Percentiles rank a stretch among this genome's conserved stretches.
Evolutionary conservation across 2,888 invertebrate genomes (phyloP).

Genomic region (Caenorhabditis angaria): DNA sequence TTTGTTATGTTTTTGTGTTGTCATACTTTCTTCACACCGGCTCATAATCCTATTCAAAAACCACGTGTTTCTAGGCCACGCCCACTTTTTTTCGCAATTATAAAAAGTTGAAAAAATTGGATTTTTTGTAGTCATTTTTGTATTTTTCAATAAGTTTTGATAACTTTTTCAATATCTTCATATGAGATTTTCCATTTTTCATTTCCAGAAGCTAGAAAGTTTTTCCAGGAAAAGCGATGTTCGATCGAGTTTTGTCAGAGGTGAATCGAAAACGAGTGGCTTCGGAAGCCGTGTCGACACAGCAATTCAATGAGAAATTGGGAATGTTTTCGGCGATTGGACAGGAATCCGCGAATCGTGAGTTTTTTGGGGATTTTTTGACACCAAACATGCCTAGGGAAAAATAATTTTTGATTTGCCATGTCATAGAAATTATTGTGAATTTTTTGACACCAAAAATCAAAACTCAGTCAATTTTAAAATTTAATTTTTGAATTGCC

Average conservation of each 20-base stretch:
- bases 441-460: no score
- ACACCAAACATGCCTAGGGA: neutral
- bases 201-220: slow-evolving; percentile 8
- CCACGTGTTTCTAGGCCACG: neutral
- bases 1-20: no score
- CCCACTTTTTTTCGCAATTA: neutral
- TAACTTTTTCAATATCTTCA: slow-evolving; percentile 9
- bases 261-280: slow-evolving; percentile 44
- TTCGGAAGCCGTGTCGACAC: slow-evolving; percentile 32
- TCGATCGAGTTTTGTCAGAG: slow-evolving; percentile 41
- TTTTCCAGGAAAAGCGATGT: slow-evolving; percentile 28
- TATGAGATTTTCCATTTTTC: neutral
- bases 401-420: neutral
- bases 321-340: slow-evolving; percentile 12
- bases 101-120: no score
- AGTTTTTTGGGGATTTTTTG: neutral
- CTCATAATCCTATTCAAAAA: no score
- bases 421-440: neutral
- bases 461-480: no score
- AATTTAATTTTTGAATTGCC: no score
- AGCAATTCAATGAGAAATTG: slow-evolving; percentile 22
- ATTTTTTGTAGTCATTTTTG: slow-evolving; percentile 8
- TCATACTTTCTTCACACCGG: no score
- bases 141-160: slow-evolving; percentile 17
- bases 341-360: neutral